Percentiles rank a stretch among this genome's conserved stretches.
Conservation (phyloP, 2,113 vertebrate genomes). For the Eublepharis macularius region DNA sequence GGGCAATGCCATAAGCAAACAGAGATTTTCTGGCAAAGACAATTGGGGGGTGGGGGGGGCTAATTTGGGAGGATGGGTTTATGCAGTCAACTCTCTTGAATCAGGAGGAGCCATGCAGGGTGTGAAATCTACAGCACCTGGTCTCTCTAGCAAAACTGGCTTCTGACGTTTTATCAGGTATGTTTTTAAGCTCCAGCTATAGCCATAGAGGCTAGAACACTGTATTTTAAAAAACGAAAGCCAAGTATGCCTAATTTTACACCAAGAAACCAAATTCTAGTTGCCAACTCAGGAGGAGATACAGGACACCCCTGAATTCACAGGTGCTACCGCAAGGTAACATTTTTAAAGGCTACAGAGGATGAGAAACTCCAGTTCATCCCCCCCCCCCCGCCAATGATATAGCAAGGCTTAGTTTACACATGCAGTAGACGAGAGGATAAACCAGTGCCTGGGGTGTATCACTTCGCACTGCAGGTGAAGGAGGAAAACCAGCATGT, state of each 20-base stretch:
- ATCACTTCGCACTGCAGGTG: not conserved
- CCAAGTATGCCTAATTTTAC: not conserved
- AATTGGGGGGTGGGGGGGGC: not conserved
- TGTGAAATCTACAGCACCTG: not conserved
- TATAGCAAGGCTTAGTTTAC: no score
- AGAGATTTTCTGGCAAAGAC: not conserved
- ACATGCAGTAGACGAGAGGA: no score
- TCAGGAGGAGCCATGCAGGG: not conserved
- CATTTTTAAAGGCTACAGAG: no score
- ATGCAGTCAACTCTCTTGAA: not conserved
- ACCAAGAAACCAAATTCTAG: not conserved
- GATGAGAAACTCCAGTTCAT: no score
- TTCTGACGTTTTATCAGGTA: not conserved
- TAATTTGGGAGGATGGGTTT: not conserved
- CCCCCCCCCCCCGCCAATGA: accelerated
- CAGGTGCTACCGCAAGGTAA: no score
- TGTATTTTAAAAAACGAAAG: not conserved
- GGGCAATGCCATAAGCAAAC: not conserved
- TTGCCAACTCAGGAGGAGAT: no score
- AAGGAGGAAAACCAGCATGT: not conserved
- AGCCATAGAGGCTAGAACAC: not conserved
- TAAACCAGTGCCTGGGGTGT: not conserved
- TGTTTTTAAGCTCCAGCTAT: not conserved
- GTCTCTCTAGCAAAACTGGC: not conserved
- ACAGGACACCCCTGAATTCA: not conserved